These are phyloP conservation scores for Hypothenemus hampei DNA, from an alignment of 1,140 invertebrate species.

Conservation along the genomic window DNA sequence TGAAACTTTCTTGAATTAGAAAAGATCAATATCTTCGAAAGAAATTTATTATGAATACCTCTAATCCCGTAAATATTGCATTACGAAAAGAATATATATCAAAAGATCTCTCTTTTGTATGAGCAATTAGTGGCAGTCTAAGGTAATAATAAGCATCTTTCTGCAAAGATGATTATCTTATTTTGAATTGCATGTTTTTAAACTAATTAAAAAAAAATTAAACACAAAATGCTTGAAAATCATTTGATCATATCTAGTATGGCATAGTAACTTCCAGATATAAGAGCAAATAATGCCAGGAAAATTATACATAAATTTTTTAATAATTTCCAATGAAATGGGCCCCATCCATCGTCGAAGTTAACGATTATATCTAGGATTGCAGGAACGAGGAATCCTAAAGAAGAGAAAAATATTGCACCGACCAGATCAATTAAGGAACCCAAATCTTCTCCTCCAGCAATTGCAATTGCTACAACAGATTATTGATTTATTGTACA, in stretches of 20 bases:
- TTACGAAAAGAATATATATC: too few species aligned
- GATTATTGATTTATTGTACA: not conserved
- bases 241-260: conserved; percentile 21
- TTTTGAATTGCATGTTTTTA: too few species aligned
- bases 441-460: conserved; percentile 74
- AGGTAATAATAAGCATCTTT: too few species aligned
- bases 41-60: too few species aligned
- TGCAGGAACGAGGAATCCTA: conserved; percentile 79
- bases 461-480: conserved; percentile 70
- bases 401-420: conserved; percentile 80
- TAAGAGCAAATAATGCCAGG: conserved; percentile 58
- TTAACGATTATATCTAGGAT: conserved; percentile 70
- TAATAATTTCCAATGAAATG: conserved; percentile 55
- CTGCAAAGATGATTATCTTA: not conserved
- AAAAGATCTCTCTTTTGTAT: too few species aligned
- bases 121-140: too few species aligned
- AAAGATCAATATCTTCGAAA: too few species aligned
- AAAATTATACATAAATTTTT: conserved; percentile 60
- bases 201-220: not conserved
- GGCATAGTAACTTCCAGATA: conserved; percentile 51
- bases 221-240: not conserved
- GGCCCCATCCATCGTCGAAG: conserved; percentile 52
- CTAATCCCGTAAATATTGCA: too few species aligned
- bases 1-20: too few species aligned
- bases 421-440: conserved; percentile 89